These are phyloP conservation scores for Arbacia lixula DNA, from an alignment of 53 echinoderm and acorn worm species.

Conservation along the genomic window DNA sequence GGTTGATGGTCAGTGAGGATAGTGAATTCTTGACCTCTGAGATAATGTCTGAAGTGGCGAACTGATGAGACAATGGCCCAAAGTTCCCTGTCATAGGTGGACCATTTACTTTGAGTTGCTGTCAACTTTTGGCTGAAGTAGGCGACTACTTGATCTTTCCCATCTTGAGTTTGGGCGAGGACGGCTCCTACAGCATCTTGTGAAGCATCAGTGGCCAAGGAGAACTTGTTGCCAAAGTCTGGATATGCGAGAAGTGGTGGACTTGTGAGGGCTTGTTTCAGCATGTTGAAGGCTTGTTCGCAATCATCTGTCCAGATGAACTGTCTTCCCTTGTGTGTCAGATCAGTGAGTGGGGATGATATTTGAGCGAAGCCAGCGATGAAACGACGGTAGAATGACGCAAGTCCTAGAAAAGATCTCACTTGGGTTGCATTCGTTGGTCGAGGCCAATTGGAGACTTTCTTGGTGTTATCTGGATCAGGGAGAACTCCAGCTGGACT, in stretches of 20 bases:
- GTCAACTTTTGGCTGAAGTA: slow-evolving; percentile 40
- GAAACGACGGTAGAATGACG: slow-evolving; percentile 72
- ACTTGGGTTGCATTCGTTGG: slow-evolving; percentile 57
- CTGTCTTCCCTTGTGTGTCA: slow-evolving; percentile 49
- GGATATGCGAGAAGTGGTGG: slow-evolving; percentile 65
- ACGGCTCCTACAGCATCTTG: slow-evolving; percentile 26
- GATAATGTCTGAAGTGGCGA: slow-evolving; percentile 10
- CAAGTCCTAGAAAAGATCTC: slow-evolving; percentile 60
- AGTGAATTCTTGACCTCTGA: slow-evolving; percentile 36
- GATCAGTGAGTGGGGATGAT: slow-evolving; percentile 51
- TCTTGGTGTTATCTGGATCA: slow-evolving; percentile 60
- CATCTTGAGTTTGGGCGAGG: slow-evolving; percentile 38
- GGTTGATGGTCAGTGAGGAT: slow-evolving; percentile 40
- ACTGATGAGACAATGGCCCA: slow-evolving; percentile 13
- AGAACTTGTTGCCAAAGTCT: slow-evolving; percentile 44
- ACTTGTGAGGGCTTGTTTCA: slow-evolving; percentile 1
- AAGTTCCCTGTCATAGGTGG: neutral
- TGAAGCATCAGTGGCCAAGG: slow-evolving; percentile 40
- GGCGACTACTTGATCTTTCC: slow-evolving; percentile 4
- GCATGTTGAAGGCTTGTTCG: slow-evolving; percentile 53
- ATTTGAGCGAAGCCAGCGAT: slow-evolving; percentile 57
- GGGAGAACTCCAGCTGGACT: slow-evolving; percentile 53
- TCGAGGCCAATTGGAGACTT: slow-evolving; percentile 52
- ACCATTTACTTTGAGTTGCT: slow-evolving; percentile 29
- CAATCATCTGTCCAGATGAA: slow-evolving; percentile 70